Conservation (phyloP, 2,113 vertebrate genomes). For the Orthochromis indermauri region DNA sequence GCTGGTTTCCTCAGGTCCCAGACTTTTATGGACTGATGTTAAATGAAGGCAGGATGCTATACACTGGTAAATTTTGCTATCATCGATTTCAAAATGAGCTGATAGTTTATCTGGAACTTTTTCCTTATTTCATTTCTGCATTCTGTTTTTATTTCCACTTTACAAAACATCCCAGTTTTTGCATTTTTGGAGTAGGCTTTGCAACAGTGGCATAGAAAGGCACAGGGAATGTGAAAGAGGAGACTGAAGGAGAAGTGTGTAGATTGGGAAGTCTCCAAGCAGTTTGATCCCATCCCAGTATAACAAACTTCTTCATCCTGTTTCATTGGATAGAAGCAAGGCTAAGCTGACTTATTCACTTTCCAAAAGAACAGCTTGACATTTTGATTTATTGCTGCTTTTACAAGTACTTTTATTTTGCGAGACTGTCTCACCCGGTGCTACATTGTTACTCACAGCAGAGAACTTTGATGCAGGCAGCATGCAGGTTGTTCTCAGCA, state of each 20-base stretch:
- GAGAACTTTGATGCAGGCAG: slow-evolving; percentile 81
- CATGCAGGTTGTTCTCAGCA: slow-evolving; percentile 78
- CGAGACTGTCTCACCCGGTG: not conserved
- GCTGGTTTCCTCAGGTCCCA: not conserved
- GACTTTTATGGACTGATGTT: not conserved
- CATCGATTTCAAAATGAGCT: not conserved
- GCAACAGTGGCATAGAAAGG: not conserved
- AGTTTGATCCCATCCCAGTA: not conserved
- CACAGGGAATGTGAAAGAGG: not conserved
- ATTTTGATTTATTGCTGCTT: not conserved
- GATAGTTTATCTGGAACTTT: not conserved
- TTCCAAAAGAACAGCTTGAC: not conserved
- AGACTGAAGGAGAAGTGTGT: not conserved
- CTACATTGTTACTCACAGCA: slow-evolving; percentile 69
- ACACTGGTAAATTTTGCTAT: not conserved
- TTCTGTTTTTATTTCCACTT: not conserved
- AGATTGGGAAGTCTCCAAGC: not conserved
- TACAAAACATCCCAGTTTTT: not conserved
- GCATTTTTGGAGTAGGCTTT: not conserved
- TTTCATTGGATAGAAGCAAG: not conserved
- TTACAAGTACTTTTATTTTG: not conserved
- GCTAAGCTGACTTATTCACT: not conserved
- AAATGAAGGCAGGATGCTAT: not conserved
- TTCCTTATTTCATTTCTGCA: not conserved
- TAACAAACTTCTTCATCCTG: not conserved